Evolutionary conservation across 92 coral and sea anemone genomes (phyloP).

Genomic region (Epizoanthus ramosus): DNA sequence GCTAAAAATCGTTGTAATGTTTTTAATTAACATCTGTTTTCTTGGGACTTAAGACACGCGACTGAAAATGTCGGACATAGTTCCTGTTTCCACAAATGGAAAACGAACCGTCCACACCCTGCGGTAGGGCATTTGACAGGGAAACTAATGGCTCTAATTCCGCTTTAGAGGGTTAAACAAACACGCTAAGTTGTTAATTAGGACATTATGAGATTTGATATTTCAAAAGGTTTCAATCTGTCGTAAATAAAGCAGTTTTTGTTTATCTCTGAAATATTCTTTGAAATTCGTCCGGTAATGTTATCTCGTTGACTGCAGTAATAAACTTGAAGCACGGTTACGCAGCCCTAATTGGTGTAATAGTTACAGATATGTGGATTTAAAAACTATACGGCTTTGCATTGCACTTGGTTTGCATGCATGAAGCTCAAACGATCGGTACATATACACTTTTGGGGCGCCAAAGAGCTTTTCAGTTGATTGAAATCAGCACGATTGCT

Average conservation of each 20-base stretch:
- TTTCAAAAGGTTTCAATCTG: neutral
- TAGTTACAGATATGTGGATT: too few species aligned
- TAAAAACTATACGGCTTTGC: neutral
- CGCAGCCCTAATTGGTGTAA: neutral
- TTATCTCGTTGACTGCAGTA: neutral
- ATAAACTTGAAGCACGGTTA: neutral
- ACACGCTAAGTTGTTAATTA: slow-evolving; percentile 17
- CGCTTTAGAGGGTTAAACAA: neutral
- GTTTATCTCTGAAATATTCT: neutral
- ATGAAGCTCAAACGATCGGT: neutral
- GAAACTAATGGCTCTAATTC: too few species aligned
- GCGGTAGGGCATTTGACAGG: too few species aligned
- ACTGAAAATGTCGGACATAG: too few species aligned
- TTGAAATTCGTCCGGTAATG: neutral
- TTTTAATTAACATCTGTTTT: too few species aligned
- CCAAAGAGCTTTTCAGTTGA: neutral
- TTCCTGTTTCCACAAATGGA: too few species aligned
- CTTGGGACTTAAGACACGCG: too few species aligned
- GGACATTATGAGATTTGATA: neutral
- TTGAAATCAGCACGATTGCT: neutral
- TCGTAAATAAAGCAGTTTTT: neutral
- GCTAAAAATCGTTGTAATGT: too few species aligned
- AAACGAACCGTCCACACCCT: too few species aligned
- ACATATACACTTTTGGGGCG: too few species aligned
- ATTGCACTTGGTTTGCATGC: neutral